A percentile compares a stretch with the other conserved stretches of the same genome.
phyloP scores from a whole-genome alignment of 2,113 vertebrate genomes.

The Oncorhynchus kisutch region DNA sequence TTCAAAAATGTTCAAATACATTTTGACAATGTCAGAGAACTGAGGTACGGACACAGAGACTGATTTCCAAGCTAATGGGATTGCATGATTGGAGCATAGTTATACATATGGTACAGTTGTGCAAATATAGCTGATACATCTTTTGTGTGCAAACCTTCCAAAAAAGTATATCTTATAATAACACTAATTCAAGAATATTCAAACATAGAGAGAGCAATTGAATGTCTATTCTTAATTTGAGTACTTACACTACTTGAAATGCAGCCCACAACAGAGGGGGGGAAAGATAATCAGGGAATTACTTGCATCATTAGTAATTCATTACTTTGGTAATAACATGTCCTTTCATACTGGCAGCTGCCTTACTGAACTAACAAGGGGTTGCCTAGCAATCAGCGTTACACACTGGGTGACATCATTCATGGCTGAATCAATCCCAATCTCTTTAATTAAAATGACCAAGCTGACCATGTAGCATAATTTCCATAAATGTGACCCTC shows the following conservation, averaged over 20 bases:
- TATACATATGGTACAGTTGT: neutral
- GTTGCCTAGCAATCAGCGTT: slow-evolving; percentile 28
- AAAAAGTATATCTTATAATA: neutral
- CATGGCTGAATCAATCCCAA: slow-evolving; percentile 16
- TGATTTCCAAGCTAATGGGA: neutral
- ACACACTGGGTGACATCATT: slow-evolving; percentile 8
- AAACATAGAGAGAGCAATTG: neutral
- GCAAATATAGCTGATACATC: neutral
- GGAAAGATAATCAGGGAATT: slow-evolving; percentile 20
- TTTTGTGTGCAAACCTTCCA: neutral
- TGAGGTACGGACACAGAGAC: neutral
- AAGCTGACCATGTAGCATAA: slow-evolving; percentile 1
- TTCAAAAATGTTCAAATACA: slow-evolving; percentile 10
- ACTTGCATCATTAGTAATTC: slow-evolving; percentile 24
- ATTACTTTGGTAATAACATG: slow-evolving; percentile 27
- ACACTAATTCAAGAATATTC: neutral
- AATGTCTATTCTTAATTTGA: neutral
- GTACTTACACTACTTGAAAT: neutral
- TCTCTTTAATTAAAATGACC: slow-evolving; percentile 13
- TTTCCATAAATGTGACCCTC: slow-evolving; percentile 5
- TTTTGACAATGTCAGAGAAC: neutral
- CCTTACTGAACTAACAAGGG: slow-evolving; percentile 23
- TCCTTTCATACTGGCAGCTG: slow-evolving; percentile 9
- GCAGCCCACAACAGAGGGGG: slow-evolving; percentile 1
- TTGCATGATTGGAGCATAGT: slow-evolving; percentile 1